A percentile compares a stretch with the other conserved stretches of the same genome.
Conservation (phyloP, 2,888 invertebrate genomes). For the Busseola fusca region DNA sequence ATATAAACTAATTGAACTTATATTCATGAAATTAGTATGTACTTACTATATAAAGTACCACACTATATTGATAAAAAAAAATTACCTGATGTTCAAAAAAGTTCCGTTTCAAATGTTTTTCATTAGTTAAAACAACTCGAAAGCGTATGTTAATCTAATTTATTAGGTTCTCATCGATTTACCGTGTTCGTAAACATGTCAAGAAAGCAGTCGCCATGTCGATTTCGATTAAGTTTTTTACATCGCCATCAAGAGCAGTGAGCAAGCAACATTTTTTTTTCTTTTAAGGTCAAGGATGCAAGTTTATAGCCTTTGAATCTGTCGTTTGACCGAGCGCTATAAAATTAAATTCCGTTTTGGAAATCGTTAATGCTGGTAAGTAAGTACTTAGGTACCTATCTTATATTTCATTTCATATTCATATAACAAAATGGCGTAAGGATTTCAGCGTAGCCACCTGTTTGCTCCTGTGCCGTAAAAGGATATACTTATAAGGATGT, state of each 20-base stretch:
- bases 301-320: constrained; percentile 22
- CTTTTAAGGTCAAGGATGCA: constrained; percentile 35
- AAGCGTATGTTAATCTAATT: constrained; percentile 25
- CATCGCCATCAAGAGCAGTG: constrained; percentile 38
- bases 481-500: neutral
- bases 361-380: neutral
- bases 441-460: neutral
- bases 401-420: too few species aligned
- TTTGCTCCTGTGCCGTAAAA: neutral
- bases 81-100: neutral
- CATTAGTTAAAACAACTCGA: neutral
- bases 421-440: neutral
- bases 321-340: constrained; percentile 17
- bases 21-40: neutral
- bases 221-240: constrained; percentile 52
- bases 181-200: constrained; percentile 53
- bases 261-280: constrained; percentile 38
- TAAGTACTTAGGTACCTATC: neutral
- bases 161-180: constrained; percentile 45
- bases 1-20: too few species aligned
- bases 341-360: constrained; percentile 10
- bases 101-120: neutral
- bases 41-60: neutral
- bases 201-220: constrained; percentile 47
- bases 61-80: neutral